A percentile compares a stretch with the other conserved stretches of the same genome.
phyloP scores from a whole-genome alignment of 2,888 invertebrate genomes.

The Resseliella maxima region DNA sequence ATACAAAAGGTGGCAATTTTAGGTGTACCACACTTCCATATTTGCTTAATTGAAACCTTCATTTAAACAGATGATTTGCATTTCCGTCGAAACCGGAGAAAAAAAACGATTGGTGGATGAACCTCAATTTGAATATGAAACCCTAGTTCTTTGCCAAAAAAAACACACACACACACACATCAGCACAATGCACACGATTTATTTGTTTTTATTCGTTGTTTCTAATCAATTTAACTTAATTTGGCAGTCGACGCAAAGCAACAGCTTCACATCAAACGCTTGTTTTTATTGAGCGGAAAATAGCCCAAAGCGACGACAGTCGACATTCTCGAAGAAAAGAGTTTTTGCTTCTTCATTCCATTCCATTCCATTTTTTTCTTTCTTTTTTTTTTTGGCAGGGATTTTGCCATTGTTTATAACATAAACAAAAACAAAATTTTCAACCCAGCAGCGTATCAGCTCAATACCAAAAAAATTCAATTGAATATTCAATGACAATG shows the following conservation, averaged over 20 bases:
- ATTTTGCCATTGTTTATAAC: neutral
- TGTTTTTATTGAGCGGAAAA: neutral
- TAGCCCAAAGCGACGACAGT: neutral
- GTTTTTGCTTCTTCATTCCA: too few species aligned
- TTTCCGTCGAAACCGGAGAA: neutral
- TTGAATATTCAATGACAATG: neutral
- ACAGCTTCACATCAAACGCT: neutral
- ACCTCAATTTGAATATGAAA: neutral
- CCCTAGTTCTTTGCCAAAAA: neutral
- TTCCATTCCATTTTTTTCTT: too few species aligned
- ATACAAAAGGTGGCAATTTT: neutral
- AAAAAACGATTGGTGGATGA: conserved; percentile 32
- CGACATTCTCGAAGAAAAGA: neutral
- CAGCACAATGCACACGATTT: neutral
- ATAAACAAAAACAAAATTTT: conserved; percentile 15
- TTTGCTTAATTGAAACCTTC: neutral
- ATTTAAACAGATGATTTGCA: conserved; percentile 38
- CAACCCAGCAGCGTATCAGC: neutral
- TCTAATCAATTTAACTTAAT: conserved; percentile 48
- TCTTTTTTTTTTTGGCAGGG: neutral
- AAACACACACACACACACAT: neutral
- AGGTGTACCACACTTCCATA: conserved; percentile 10
- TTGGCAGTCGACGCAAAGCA: neutral
- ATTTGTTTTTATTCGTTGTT: conserved; percentile 4
- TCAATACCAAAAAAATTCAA: neutral